Evolutionary conservation across 2,797 vertebrate genomes (phyloP).

Genomic region (Acanthis flammea): DNA sequence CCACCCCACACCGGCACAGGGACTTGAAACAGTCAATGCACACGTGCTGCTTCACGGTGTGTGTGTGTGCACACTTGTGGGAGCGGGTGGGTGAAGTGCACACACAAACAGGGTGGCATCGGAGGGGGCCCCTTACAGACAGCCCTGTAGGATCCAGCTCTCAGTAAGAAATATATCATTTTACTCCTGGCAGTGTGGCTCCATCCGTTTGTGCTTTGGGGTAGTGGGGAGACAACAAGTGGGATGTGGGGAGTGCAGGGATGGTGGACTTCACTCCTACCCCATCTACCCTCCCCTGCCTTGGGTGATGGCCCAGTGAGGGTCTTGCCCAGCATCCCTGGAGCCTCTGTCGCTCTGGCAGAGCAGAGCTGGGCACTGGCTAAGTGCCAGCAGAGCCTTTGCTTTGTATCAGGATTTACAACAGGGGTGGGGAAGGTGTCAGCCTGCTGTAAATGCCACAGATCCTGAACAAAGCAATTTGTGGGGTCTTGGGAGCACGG

Average conservation of each 20-base stretch:
- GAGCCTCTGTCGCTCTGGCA: fast-evolving
- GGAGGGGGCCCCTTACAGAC: background rate
- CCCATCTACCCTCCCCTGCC: background rate
- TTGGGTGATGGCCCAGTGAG: background rate
- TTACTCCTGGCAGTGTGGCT: background rate
- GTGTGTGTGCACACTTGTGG: background rate
- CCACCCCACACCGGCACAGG: fast-evolving
- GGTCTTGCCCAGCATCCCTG: background rate
- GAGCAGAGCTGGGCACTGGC: background rate
- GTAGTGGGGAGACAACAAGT: fast-evolving
- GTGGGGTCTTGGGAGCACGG: background rate
- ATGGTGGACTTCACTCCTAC: background rate
- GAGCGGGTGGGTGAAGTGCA: fast-evolving
- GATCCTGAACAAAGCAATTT: background rate
- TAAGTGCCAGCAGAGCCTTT: background rate
- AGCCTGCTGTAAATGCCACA: background rate
- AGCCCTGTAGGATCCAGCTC: background rate
- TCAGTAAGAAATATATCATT: slow-evolving; percentile 14
- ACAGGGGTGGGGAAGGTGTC: background rate
- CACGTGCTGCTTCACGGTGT: fast-evolving
- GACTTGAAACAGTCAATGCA: background rate
- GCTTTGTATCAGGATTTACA: background rate
- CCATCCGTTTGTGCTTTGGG: background rate
- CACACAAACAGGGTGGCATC: fast-evolving
- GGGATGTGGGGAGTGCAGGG: background rate